Percentiles rank a stretch among this genome's conserved stretches.
These are phyloP conservation scores for Plagodis pulveraria DNA, from an alignment of 2,888 invertebrate genomes.

Conservation along the genomic window DNA sequence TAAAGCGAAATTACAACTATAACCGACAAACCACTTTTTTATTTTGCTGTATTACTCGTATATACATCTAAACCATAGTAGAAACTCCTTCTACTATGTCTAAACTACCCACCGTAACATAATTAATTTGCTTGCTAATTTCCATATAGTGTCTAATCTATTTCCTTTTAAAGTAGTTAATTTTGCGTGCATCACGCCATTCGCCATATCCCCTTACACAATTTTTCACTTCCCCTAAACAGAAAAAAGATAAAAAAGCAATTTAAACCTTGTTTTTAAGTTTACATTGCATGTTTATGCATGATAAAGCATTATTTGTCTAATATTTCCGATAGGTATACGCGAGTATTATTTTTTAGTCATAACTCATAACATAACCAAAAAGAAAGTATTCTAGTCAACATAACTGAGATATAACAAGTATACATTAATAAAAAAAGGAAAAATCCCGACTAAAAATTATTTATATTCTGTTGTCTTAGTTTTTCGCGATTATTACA, in stretches of 20 bases:
- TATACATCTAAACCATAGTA: too few species aligned
- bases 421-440: too few species aligned
- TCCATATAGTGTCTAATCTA: neutral
- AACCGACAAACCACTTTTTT: too few species aligned
- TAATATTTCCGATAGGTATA: constrained; percentile 25
- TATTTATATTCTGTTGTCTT: too few species aligned
- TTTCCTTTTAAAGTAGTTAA: neutral
- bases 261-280: neutral
- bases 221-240: constrained; percentile 18
- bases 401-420: neutral
- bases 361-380: neutral
- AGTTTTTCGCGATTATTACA: too few species aligned
- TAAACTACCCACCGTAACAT: too few species aligned
- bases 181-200: constrained; percentile 36
- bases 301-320: constrained; percentile 4
- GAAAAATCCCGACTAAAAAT: too few species aligned
- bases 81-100: too few species aligned
- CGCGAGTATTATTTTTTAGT: neutral
- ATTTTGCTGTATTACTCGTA: too few species aligned
- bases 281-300: constrained; percentile 10
- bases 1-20: too few species aligned
- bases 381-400: neutral
- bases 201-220: constrained; percentile 16
- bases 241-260: constrained; percentile 1
- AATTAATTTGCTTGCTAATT: neutral